phyloP scores from a whole-genome alignment of 37 sponge, comb jelly and placozoan species.

The Lycopodina hypogea region DNA sequence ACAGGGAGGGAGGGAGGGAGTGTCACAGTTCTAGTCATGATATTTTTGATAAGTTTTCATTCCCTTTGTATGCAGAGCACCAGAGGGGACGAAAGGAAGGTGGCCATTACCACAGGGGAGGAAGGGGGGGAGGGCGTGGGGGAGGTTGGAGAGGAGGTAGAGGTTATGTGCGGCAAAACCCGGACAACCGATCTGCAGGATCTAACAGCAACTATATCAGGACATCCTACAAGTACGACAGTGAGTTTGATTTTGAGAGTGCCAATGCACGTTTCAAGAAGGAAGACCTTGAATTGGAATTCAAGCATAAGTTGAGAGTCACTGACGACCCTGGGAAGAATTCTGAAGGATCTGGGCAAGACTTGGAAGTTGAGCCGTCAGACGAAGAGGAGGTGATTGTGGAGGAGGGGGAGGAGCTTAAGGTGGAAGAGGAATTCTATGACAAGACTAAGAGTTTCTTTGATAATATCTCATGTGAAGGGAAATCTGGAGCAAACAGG shows the following conservation, averaged over 20 bases:
- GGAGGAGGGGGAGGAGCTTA: constrained; percentile 38
- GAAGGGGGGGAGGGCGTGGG: constrained; percentile 1
- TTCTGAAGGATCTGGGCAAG: not conserved
- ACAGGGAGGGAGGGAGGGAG: no score
- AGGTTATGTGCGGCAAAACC: not conserved
- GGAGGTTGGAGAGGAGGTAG: not conserved
- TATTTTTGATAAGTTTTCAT: no score
- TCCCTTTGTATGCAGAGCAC: not conserved
- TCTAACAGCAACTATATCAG: not conserved
- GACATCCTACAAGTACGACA: constrained; percentile 58
- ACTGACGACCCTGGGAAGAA: not conserved
- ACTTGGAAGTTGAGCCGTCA: not conserved
- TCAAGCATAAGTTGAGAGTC: constrained; percentile 70
- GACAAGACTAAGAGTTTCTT: constrained; percentile 92
- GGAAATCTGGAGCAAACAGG: constrained; percentile 33
- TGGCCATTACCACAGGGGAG: not conserved
- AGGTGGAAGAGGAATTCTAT: constrained; percentile 50
- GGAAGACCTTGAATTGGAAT: constrained; percentile 81
- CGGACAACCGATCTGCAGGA: not conserved
- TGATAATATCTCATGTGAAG: constrained; percentile 84
- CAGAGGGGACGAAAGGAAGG: not conserved
- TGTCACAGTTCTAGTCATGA: no score
- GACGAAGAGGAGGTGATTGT: constrained; percentile 27
- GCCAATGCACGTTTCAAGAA: constrained; percentile 93
- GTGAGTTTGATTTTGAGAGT: constrained; percentile 96